These are phyloP conservation scores for Xiphophorus birchmanni DNA, from an alignment of 2,797 vertebrate species.

Conservation along the genomic window DNA sequence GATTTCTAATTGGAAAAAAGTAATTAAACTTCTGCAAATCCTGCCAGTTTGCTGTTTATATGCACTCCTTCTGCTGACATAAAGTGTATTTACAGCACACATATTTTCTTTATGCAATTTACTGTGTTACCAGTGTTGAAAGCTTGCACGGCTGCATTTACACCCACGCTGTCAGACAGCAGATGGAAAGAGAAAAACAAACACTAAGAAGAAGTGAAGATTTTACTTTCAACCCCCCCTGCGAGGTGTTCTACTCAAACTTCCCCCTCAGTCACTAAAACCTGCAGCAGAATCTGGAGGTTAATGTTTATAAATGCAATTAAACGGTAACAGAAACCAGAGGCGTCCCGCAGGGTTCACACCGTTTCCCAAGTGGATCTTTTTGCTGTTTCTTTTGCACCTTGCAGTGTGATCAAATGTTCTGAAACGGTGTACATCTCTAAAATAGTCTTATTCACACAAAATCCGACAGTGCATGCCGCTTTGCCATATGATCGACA, in stretches of 20 bases:
- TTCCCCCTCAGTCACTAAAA: slow-evolving; percentile 16
- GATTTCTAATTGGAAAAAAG: not conserved
- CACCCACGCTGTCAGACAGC: slow-evolving; percentile 17
- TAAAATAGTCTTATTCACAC: not conserved
- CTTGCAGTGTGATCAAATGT: not conserved
- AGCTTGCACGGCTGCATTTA: slow-evolving; percentile 25
- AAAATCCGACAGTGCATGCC: not conserved
- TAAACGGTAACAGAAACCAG: not conserved
- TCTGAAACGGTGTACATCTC: not conserved
- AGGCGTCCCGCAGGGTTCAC: slow-evolving; percentile 12
- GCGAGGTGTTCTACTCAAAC: slow-evolving; percentile 44
- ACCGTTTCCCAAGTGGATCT: not conserved
- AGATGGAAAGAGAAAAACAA: slow-evolving; percentile 37
- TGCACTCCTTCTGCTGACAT: not conserved
- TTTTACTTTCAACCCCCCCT: slow-evolving; percentile 44
- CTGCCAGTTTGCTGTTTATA: slow-evolving; percentile 2
- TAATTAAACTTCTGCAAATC: not conserved
- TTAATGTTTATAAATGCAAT: not conserved
- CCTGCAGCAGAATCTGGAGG: not conserved
- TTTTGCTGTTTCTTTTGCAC: not conserved
- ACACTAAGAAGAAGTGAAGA: slow-evolving; percentile 12
- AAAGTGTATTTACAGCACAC: slow-evolving; percentile 18
- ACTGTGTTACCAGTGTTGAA: slow-evolving; percentile 26
- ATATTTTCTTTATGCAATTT: slow-evolving; percentile 33
- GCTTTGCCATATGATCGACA: not conserved